Evolutionary conservation across 92 coral and sea anemone genomes (phyloP), one percentile per base, ranked within the genome.

Genomic region (Zoanthus gigantus): DNA sequence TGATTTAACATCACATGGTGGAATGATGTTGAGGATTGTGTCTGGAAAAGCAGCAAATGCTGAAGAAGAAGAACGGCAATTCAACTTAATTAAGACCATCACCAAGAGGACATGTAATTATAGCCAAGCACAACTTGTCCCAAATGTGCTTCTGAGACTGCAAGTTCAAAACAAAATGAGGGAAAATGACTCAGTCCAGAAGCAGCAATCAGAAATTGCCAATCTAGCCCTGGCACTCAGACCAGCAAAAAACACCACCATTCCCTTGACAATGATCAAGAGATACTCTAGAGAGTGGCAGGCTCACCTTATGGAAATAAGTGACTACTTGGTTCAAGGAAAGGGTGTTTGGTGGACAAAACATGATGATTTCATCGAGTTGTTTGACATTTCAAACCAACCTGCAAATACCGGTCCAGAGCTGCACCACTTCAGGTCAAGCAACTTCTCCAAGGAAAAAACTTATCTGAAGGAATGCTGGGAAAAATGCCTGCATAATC

Each of bases 21-120:
- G 90, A 50, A 44, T 34, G 45, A 92, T 89, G 92, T 77, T 92
- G 42, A 77, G 94, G 53, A 57, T 92, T 31, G 77, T 89, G 32
- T 92, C 92, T 60, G 94, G 92, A 16, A 88, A 72, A 81, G 52
- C 93, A 30, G 73, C 92, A 31, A 90, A 88, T 72, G 88, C 93
- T 16, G 88, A 90, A 80, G 65, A 79, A 77, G 85, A 90, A 80
- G 93, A 91, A 56, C 75, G 91, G 46, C 52, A 73, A 1, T 91
- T 91, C 16, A 72, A 91, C 76, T 16, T 31, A 17, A 78, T 88
- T 18, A 91, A 91, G 61, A 73, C 84, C 23, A 82, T 91, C 16
- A 90, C 92, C 4, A 69, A 78, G 72, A 15, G 80, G 10, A 90
- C 91, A 18, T 69, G 83, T 31, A 91, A 91, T 69, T 91, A 91